Base-by-base conservation (phyloP, 2,797 vertebrate genomes). In the Agapornis canus region DNA sequence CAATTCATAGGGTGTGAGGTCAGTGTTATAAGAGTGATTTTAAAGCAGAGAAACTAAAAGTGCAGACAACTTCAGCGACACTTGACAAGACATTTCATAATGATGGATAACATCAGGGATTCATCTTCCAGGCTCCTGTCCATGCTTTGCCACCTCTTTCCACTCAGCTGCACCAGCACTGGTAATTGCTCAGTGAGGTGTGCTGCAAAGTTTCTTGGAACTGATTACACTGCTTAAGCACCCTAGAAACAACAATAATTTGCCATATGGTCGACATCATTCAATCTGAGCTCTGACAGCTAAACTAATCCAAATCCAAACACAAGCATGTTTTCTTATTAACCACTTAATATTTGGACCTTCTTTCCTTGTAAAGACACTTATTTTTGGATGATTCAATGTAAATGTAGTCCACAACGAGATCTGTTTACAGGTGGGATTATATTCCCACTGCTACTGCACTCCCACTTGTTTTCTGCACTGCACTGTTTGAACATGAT, bases 331-430 rank as follows among this genome's bases (percentile, higher is more conserved):
- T 31, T 75, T 80, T 54, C 48, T 64, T 57, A 18, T 59, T 16
- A 69, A 27, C 29, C 1, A 2, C 18, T 73, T 32, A 6, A 27
- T 7, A 21, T 39, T 22, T 49, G 23, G 32, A 25, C 31, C 17
- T 20, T 68, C n/a, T 16, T 63, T 29, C 69, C 52, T 49, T 27
- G 37, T 23, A 65, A 64, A 39, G 26, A 57, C 23, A 5, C 6
- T 11, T 1, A 25, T 3, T 61, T 75, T 76, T 22, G n/a, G 54
- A 12, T 0, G 4, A 56, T 31, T 49, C 15, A 18, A 1, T 11
- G 35, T 8, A 59, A 3, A 0, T 0, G 5, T 14, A 13, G 31
- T 4, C 52, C 54, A 5, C 0, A 0, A 21, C 2, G 27, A 52
- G 40, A 39, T 70, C 39, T 68, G 25, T 39, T 75, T 59, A 56